Evolutionary conservation across 1,140 invertebrate genomes (phyloP).

Genomic region (Lerema accius): DNA sequence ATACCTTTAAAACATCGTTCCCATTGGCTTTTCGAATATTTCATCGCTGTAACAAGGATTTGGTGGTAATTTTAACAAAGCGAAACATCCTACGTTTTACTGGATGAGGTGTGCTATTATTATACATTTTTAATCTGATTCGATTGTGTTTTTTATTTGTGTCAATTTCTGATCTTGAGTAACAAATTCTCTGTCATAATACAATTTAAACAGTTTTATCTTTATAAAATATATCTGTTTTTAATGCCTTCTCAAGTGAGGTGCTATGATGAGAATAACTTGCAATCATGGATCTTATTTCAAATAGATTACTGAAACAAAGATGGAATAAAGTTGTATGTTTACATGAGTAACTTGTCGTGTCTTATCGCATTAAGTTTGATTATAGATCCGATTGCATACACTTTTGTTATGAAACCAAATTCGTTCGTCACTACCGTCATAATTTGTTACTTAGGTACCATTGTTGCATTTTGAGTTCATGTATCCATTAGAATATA

Average conservation of each 20-base stretch:
- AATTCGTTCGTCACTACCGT: conserved; percentile 10
- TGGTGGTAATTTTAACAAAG: conserved; percentile 36
- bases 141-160: neutral
- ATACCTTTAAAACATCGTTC: conserved; percentile 24
- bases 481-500: conserved; percentile 21
- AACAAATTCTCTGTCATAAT: neutral
- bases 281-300: no score
- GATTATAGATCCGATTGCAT: conserved; percentile 4
- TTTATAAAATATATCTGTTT: no score
- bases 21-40: conserved; percentile 49
- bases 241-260: no score
- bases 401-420: neutral
- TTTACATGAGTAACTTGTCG: no score
- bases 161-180: neutral
- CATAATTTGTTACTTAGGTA: conserved; percentile 16
- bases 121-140: conserved; percentile 16
- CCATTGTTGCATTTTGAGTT: conserved; percentile 9
- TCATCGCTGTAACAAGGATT: conserved; percentile 39
- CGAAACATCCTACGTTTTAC: conserved; percentile 7
- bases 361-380: conserved; percentile 2
- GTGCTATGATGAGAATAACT: no score
- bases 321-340: neutral
- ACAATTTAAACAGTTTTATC: no score
- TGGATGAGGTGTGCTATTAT: conserved; percentile 11
- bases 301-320: neutral